phyloP scores from a whole-genome alignment of 2,113 vertebrate genomes.

The Calonectris borealis region DNA sequence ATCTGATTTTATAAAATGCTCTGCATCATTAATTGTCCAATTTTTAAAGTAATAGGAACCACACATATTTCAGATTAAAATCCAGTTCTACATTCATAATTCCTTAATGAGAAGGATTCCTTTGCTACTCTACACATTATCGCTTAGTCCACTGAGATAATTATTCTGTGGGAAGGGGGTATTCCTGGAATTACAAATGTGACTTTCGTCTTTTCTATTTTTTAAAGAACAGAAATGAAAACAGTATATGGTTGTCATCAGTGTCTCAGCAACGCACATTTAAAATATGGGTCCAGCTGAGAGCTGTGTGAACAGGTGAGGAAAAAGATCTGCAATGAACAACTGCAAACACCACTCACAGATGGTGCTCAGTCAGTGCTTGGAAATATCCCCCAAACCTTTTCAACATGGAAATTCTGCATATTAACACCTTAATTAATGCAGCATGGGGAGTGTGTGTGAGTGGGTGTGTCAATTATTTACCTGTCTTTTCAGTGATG shows the following conservation, averaged over 20 bases:
- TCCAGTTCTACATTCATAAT: neutral
- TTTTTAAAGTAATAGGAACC: neutral
- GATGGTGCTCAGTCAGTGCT: accelerated
- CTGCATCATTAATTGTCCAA: neutral
- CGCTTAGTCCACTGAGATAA: neutral
- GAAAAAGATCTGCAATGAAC: neutral
- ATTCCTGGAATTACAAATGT: neutral
- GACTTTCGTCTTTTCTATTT: neutral
- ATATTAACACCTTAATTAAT: neutral
- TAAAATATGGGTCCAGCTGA: neutral
- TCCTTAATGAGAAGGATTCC: neutral
- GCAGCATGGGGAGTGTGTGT: neutral
- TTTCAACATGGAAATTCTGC: neutral
- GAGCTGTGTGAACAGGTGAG: neutral
- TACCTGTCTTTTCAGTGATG: constrained; percentile 72
- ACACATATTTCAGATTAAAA: neutral
- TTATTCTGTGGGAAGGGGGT: neutral
- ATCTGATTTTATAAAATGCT: neutral
- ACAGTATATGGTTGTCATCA: neutral
- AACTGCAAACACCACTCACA: neutral
- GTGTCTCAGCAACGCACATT: neutral
- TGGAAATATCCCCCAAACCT: neutral
- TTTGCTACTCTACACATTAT: neutral
- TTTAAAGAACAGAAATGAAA: neutral
- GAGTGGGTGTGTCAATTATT: neutral